These are phyloP conservation scores for Lateolabrax maculatus DNA, from an alignment of 2,797 vertebrate species.

Conservation along the genomic window DNA sequence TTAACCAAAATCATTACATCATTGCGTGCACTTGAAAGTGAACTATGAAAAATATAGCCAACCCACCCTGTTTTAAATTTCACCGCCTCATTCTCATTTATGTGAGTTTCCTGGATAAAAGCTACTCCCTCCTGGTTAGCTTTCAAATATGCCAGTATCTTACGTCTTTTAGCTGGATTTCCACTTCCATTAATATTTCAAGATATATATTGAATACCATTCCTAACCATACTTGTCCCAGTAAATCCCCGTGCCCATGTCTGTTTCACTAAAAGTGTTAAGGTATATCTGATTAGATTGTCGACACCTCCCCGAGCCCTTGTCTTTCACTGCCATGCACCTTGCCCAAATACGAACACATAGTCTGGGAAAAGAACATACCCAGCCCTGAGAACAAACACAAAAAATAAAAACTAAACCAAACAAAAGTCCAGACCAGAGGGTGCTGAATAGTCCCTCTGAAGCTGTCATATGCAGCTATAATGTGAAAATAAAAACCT, in stretches of 20 bases:
- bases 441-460: too few relatives aligned
- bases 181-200: constrained; percentile 10
- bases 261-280: too few relatives aligned
- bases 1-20: background rate
- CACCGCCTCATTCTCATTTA: background rate
- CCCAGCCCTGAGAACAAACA: too few relatives aligned
- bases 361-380: too few relatives aligned
- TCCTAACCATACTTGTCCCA: too few relatives aligned
- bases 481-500: background rate
- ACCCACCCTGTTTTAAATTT: background rate
- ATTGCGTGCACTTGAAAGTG: background rate
- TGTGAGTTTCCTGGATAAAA: constrained; percentile 9
- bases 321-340: too few relatives aligned
- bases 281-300: too few relatives aligned
- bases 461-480: background rate
- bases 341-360: too few relatives aligned
- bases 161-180: background rate
- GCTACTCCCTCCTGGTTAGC: background rate
- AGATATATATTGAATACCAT: too few relatives aligned
- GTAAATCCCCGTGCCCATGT: background rate
- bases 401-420: too few relatives aligned
- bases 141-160: background rate
- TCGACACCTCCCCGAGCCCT: background rate
- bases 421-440: too few relatives aligned
- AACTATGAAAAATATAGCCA: background rate